A percentile compares a stretch with the other conserved stretches of the same genome.
Evolutionary conservation across 1,140 invertebrate genomes (phyloP).

Genomic region (Apis florea): DNA sequence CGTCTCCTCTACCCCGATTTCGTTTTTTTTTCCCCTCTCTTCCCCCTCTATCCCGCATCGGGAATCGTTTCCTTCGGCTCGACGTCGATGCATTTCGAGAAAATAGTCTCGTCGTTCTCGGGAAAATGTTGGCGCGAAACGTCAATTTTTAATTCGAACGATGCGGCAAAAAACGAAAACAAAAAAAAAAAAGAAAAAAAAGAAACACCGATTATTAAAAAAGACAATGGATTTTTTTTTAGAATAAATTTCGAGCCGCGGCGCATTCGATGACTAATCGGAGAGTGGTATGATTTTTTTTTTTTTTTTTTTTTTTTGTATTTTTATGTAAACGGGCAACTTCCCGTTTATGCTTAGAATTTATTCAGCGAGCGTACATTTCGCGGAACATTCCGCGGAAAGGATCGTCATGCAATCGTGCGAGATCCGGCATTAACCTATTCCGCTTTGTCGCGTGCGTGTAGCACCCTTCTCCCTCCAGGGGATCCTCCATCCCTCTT

Average conservation of each 20-base stretch:
- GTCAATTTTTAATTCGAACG: neutral
- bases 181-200: neutral
- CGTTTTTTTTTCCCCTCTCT: conserved; percentile 18
- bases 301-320: too few species aligned
- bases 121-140: neutral
- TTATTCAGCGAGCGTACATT: conserved; percentile 55
- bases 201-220: too few species aligned
- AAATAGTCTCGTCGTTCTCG: conserved; percentile 4
- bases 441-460: conserved; percentile 67
- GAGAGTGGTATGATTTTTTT: neutral
- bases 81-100: conserved; percentile 22
- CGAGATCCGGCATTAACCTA: conserved; percentile 74
- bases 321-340: neutral
- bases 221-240: neutral
- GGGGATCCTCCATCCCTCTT: conserved; percentile 55
- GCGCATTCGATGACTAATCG: neutral
- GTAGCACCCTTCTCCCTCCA: conserved; percentile 46
- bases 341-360: conserved; percentile 46
- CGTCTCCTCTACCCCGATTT: conserved; percentile 49
- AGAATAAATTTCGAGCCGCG: neutral
- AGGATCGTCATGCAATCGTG: conserved; percentile 65
- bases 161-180: too few species aligned
- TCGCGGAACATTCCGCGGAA: conserved; percentile 60
- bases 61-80: conserved; percentile 39
- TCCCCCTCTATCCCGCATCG: conserved; percentile 16